These are phyloP conservation scores for Pheucticus melanocephalus DNA, from an alignment of 2,113 vertebrate species.

Conservation along the genomic window DNA sequence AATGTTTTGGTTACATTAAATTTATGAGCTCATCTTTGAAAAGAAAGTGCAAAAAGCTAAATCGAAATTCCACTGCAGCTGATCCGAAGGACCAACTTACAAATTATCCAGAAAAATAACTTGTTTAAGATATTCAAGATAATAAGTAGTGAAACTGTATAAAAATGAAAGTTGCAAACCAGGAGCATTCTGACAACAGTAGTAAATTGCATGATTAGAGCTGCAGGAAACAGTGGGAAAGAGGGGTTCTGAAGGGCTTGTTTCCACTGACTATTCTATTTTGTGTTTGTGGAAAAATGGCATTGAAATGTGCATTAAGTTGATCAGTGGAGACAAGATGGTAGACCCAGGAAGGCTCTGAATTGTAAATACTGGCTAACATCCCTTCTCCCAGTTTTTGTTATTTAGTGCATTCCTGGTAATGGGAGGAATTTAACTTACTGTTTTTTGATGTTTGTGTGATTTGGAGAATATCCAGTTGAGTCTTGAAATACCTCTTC, in stretches of 20 bases:
- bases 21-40: not conserved
- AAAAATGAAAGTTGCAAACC: not conserved
- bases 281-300: not conserved
- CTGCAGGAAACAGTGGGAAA: not conserved
- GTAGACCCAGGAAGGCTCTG: not conserved
- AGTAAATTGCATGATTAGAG: not conserved
- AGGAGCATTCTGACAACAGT: not conserved
- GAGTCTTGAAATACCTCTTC: not conserved
- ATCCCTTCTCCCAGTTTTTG: not conserved
- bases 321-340: not conserved
- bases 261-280: not conserved
- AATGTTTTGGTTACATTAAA: not conserved
- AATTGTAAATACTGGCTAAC: not conserved
- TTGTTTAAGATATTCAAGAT: not conserved
- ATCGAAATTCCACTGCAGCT: not conserved
- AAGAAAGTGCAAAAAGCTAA: not conserved
- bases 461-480: not conserved
- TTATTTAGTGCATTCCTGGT: not conserved
- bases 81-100: not conserved
- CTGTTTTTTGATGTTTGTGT: not conserved
- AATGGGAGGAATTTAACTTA: not conserved
- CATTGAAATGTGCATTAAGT: not conserved
- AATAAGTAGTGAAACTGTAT: not conserved
- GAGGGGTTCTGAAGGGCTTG: not conserved
- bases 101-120: not conserved